Evolutionary conservation across 2,113 vertebrate species (phyloP), one percentile per base, ranked within the genome.

Genomic region (Pluvialis apricaria): DNA sequence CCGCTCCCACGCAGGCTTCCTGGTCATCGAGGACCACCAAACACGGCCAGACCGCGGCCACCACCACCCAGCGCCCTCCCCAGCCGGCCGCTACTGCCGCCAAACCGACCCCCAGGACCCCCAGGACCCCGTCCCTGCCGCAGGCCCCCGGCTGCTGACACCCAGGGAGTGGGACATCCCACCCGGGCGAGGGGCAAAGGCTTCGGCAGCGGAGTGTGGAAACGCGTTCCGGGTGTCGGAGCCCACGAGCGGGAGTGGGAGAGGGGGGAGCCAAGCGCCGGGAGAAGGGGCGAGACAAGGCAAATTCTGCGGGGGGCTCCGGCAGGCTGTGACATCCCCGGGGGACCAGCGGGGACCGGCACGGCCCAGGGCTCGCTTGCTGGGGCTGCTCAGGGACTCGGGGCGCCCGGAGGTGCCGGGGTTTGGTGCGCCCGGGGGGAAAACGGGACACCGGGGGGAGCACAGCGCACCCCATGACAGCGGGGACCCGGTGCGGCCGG

Each of bases 251-350:
- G 49, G 42, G 44, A 77, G 57, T 1, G 7, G 62, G 57, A 17
- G 1, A 0, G 16, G 66, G 34, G 55, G 69, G 40, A 29, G 36
- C 52, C 2, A 3, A 79, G 60, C 0, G 2, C 38, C 14, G 1
- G 36, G 78, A 58, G 57, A 51, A 45, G 19, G 52, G 36, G 22
- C 2, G 7, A 69, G 38, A 54, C 0, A 9, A 86, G 64, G 20
- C 11, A 18, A 32, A 57, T 51, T 34, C n/a, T 28, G 7, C 2
- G 4, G 25, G 52, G 18, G 6, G 9, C 10, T 64, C 18, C 6
- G 1, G 47, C 58, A 34, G 45, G 52, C 62, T 40, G 12, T 32
- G 47, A 36, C 61, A 42, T 2, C 12, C 29, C 47, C 6, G 0
- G 34, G 58, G 52, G 36, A 64, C 8, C 6, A 3, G 36, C 5